Conservation (phyloP, 2,888 invertebrate species). For the Tribolium freemani region DNA sequence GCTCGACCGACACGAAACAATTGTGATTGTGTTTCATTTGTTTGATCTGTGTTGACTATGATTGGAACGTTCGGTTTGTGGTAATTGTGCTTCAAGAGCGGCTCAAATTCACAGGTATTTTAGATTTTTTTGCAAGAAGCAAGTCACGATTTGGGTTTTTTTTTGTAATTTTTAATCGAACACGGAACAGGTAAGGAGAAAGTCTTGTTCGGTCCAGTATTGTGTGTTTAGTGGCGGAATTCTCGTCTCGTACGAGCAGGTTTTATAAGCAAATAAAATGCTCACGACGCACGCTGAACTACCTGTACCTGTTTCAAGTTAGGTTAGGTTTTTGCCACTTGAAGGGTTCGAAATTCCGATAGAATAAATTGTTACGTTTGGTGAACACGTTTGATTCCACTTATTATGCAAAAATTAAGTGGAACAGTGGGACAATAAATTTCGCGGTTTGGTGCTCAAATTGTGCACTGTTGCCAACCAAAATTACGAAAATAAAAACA, state of each 20-base stretch:
- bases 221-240: constrained; percentile 30
- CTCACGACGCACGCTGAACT: constrained; percentile 1
- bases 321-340: constrained; percentile 32
- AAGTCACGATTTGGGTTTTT: constrained; percentile 35
- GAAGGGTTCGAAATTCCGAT: background rate
- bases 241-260: constrained; percentile 20
- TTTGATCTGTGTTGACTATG: constrained; percentile 15
- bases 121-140: constrained; percentile 18
- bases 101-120: background rate
- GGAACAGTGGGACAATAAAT: too few species aligned
- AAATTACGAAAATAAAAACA: too few species aligned
- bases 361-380: too few species aligned
- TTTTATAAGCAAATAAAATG: constrained; percentile 20
- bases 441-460: too few species aligned
- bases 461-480: too few species aligned
- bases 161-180: constrained; percentile 22
- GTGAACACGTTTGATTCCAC: background rate
- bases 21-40: constrained; percentile 21
- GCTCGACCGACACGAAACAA: background rate
- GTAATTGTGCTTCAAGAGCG: constrained; percentile 11
- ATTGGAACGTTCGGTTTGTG: constrained; percentile 31
- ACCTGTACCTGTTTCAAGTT: constrained; percentile 36
- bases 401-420: background rate
- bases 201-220: constrained; percentile 25
- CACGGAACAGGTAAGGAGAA: constrained; percentile 38